Conservation (phyloP, 2,888 invertebrate genomes). For the Aricia artaxerxes region DNA sequence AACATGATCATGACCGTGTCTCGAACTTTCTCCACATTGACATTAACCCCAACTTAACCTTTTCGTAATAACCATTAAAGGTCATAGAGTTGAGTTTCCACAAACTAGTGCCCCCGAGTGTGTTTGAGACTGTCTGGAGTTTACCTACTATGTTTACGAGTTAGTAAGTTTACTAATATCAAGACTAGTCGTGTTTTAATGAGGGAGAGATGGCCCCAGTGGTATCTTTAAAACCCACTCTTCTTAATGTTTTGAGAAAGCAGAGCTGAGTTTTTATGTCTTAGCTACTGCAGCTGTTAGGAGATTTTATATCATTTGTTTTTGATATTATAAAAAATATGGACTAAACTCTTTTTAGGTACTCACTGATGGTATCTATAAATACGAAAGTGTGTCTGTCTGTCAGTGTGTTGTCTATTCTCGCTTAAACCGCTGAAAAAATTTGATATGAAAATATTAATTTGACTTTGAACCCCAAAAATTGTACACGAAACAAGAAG, state of each 20-base stretch:
- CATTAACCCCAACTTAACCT: constrained; percentile 7
- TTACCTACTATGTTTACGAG: not conserved
- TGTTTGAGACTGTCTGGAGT: not conserved
- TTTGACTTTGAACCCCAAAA: no score
- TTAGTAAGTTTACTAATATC: not conserved
- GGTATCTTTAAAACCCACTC: not conserved
- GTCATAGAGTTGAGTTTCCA: not conserved
- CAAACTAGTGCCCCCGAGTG: not conserved
- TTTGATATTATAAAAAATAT: no score
- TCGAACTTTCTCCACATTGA: not conserved
- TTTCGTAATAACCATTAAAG: constrained; percentile 5
- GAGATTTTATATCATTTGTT: no score
- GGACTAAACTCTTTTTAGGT: no score
- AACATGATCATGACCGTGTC: not conserved
- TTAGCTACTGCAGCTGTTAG: not conserved
- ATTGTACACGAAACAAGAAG: no score
- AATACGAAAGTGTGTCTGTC: no score
- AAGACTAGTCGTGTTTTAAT: not conserved
- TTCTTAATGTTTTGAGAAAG: not conserved
- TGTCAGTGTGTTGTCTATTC: no score
- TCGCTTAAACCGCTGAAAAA: no score
- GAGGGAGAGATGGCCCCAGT: not conserved
- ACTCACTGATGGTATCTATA: no score
- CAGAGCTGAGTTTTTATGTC: not conserved
- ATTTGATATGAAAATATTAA: no score